phyloP scores from a whole-genome alignment of 2,113 vertebrate species.

The Cichladusa arquata region DNA sequence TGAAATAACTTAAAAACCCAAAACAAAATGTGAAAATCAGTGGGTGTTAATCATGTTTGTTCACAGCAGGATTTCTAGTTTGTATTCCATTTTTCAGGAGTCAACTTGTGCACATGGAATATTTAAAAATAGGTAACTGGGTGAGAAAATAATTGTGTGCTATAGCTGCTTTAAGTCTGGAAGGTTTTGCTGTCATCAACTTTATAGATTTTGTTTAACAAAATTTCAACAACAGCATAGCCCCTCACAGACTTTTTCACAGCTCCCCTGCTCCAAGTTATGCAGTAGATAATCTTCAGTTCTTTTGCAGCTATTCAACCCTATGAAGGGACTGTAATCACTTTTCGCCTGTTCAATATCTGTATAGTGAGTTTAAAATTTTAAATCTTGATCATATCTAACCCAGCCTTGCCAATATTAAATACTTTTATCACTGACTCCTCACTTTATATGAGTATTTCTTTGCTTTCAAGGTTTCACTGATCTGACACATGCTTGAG shows the following conservation, averaged over 20 bases:
- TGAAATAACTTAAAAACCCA: neutral
- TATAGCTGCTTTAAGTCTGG: neutral
- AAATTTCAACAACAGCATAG: neutral
- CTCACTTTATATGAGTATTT: neutral
- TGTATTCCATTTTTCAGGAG: neutral
- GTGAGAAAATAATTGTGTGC: neutral
- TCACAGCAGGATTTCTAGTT: neutral
- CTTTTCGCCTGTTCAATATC: neutral
- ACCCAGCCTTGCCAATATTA: neutral
- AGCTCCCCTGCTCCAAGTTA: neutral
- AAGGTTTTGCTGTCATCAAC: neutral
- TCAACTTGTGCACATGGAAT: neutral
- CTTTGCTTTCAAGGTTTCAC: neutral
- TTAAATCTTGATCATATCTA: neutral
- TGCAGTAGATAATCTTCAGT: neutral
- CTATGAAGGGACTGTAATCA: neutral
- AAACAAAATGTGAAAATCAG: accelerated
- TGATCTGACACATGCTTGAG: neutral
- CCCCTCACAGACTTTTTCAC: neutral
- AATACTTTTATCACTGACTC: neutral
- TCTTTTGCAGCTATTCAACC: neutral
- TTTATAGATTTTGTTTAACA: neutral
- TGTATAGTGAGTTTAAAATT: neutral
- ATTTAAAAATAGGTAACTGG: neutral
- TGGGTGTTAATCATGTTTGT: neutral